Percentiles rank a stretch among this genome's conserved stretches.
Conservation (phyloP, 2,797 vertebrate genomes). For the Rhinophrynus dorsalis region DNA sequence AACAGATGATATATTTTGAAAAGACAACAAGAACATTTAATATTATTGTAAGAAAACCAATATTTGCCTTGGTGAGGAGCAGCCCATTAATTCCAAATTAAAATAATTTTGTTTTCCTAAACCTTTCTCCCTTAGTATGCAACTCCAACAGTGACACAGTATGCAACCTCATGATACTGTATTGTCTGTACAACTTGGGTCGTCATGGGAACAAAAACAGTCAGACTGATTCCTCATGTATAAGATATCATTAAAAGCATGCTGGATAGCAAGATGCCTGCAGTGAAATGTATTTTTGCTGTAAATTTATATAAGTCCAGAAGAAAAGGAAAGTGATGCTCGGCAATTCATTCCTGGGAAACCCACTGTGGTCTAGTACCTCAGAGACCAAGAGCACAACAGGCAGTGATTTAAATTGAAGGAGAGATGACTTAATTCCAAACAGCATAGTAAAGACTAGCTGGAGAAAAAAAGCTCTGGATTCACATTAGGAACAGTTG, state of each 20-base stretch:
- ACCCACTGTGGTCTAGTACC: neutral
- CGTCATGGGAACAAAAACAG: conserved; percentile 70
- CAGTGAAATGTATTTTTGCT: conserved; percentile 49
- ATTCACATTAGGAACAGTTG: too few species aligned
- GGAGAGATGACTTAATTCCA: too few species aligned
- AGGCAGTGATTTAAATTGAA: conserved; percentile 3
- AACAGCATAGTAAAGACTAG: too few species aligned
- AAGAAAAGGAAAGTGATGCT: conserved; percentile 39
- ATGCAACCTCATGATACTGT: conserved; percentile 36
- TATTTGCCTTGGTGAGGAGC: neutral
- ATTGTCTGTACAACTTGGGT: conserved; percentile 59
- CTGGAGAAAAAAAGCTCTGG: too few species aligned
- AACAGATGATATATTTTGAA: neutral
- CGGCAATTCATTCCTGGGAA: neutral
- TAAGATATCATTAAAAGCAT: conserved; percentile 63
- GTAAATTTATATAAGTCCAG: conserved; percentile 50
- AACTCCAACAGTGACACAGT: neutral
- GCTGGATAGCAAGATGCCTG: conserved; percentile 55
- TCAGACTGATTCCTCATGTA: conserved; percentile 54
- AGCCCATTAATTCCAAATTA: conserved; percentile 42
- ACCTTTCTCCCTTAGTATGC: too few species aligned
- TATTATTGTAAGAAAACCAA: neutral
- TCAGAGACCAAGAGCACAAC: too few species aligned
- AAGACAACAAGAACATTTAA: neutral
- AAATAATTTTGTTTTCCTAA: conserved; percentile 52